A percentile compares a stretch with the other conserved stretches of the same genome.
Conservation (phyloP, 2,113 vertebrate species). For the Podocnemis expansa region DNA sequence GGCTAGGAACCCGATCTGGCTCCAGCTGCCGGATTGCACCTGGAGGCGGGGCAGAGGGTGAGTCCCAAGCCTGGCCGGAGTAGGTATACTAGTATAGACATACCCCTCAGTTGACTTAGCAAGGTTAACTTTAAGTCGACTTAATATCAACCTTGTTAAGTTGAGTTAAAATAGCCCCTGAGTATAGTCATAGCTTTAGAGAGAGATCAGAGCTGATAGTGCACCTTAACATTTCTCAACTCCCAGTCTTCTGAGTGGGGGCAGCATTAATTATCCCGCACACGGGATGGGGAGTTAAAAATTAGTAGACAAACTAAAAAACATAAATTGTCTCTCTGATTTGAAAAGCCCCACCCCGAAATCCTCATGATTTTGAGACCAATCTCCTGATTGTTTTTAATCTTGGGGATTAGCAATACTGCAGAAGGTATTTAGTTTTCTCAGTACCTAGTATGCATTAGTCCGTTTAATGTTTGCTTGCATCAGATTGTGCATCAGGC, state of each 20-base stretch:
- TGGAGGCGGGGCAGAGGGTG: no score
- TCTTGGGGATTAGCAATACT: background rate
- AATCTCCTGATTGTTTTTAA: background rate
- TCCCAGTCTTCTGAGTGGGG: background rate
- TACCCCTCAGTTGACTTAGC: no score
- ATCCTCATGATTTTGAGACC: background rate
- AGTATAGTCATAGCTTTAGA: no score
- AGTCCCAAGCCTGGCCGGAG: no score
- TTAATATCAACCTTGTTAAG: no score
- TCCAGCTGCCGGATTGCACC: no score
- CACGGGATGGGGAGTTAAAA: background rate
- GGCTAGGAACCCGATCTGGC: no score
- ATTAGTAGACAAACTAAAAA: background rate
- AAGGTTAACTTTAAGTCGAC: no score
- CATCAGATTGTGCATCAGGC: background rate
- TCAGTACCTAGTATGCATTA: background rate
- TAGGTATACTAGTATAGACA: no score
- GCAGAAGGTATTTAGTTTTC: background rate
- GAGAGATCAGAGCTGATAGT: accelerated
- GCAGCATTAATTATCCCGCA: background rate
- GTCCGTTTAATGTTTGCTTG: background rate
- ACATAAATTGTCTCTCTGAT: background rate
- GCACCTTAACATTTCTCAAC: background rate
- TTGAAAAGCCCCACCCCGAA: background rate
- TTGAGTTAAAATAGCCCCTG: no score